Conservation (phyloP, 2,797 vertebrate species). For the Diplodus puntazzo region DNA sequence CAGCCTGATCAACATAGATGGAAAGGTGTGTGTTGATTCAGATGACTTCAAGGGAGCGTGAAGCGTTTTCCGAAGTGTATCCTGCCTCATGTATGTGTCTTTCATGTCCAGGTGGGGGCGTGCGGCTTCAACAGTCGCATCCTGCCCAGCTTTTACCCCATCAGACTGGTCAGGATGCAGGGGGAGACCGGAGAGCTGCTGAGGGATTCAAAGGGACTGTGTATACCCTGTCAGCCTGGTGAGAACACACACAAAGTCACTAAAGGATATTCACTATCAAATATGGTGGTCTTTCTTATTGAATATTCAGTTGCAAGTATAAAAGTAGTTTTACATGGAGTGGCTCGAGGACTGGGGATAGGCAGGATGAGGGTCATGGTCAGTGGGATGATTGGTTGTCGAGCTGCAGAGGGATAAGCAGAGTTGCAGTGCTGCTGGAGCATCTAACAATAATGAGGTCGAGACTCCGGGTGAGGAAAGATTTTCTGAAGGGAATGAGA, state of each 20-base stretch:
- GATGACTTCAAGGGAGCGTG: not conserved
- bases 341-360: no score
- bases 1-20: constrained; percentile 92
- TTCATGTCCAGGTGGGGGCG: constrained; percentile 85
- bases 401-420: no score
- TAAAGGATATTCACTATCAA: no score
- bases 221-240: constrained; percentile 89
- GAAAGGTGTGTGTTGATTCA: constrained; percentile 83
- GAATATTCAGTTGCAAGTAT: no score
- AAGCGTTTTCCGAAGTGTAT: not conserved
- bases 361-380: no score
- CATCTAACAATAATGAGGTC: no score
- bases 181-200: constrained; percentile 87
- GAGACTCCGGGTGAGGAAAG: no score
- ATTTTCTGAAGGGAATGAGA: no score
- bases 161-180: constrained; percentile 87
- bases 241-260: constrained; percentile 46
- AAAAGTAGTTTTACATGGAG: no score
- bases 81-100: not conserved
- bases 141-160: constrained; percentile 89
- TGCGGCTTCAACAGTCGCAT: constrained; percentile 93
- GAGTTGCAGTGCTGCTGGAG: no score
- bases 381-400: no score
- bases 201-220: constrained; percentile 86
- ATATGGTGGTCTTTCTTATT: no score